Evolutionary conservation across 2,888 invertebrate genomes (phyloP).

Genomic region (Cistogaster globosa): DNA sequence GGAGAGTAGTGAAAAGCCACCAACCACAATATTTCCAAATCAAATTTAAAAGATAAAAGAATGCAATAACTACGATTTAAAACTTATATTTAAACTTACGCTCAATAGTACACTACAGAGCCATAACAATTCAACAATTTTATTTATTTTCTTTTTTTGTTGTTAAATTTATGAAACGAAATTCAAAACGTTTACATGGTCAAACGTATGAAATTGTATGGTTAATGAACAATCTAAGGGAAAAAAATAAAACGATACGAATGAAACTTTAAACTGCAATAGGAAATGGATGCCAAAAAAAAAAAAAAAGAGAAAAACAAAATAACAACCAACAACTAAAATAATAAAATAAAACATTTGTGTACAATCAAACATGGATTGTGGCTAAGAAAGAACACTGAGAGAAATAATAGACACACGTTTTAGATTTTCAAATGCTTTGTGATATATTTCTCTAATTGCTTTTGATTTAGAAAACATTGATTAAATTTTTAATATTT

Average conservation of each 20-base stretch:
- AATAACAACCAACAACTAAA: slow-evolving; percentile 6
- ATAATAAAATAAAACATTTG: slow-evolving; percentile 22
- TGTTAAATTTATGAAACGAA: slow-evolving; percentile 65
- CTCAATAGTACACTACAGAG: slow-evolving; percentile 6
- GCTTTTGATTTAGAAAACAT: neutral
- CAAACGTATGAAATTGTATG: slow-evolving; percentile 53
- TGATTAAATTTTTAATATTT: no score
- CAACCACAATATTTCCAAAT: slow-evolving; percentile 45
- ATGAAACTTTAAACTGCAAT: slow-evolving; percentile 42
- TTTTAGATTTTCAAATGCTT: no score
- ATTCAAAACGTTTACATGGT: slow-evolving; percentile 68
- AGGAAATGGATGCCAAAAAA: slow-evolving; percentile 42
- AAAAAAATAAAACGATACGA: slow-evolving; percentile 25
- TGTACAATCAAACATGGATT: slow-evolving; percentile 29
- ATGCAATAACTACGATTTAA: slow-evolving; percentile 29
- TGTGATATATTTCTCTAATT: no score
- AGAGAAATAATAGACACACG: neutral
- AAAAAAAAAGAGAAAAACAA: slow-evolving; percentile 11
- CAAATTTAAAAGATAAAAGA: slow-evolving; percentile 33
- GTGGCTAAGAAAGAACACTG: slow-evolving; percentile 33
- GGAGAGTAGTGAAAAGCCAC: neutral
- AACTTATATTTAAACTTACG: slow-evolving; percentile 31
- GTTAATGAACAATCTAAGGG: slow-evolving; percentile 37
- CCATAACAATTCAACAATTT: slow-evolving; percentile 46
- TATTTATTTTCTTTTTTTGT: slow-evolving; percentile 9